A percentile compares a stretch with the other conserved stretches of the same genome.
phyloP scores from a whole-genome alignment of 1,140 invertebrate genomes.

The Micrasema minimum region DNA sequence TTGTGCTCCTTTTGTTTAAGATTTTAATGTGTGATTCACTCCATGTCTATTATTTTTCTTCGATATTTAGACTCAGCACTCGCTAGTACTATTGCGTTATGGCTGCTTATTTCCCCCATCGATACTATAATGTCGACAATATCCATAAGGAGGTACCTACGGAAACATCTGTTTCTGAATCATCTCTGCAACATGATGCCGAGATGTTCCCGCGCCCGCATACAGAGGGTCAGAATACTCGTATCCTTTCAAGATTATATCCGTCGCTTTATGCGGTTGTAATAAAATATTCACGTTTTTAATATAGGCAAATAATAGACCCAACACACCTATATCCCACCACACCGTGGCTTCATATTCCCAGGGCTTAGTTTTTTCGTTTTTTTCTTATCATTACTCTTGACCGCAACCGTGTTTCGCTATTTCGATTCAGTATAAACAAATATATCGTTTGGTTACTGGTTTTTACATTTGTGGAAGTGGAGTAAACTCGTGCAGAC shows the following conservation, averaged over 20 bases:
- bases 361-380: neutral
- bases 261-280: no score
- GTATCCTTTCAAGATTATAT: neutral
- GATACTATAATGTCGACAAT: no score
- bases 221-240: neutral
- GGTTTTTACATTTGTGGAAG: neutral
- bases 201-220: neutral
- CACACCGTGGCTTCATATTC: neutral
- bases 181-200: neutral
- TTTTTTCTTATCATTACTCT: neutral
- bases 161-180: conserved; percentile 19
- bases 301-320: neutral
- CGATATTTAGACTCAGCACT: conserved; percentile 1
- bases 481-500: conserved; percentile 22
- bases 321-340: neutral
- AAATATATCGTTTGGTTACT: neutral
- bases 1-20: neutral
- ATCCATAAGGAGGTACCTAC: conserved; percentile 21
- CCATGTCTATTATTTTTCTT: neutral
- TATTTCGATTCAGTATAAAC: neutral
- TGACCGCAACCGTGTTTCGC: neutral
- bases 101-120: neutral
- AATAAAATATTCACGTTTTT: neutral
- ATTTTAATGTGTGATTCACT: neutral
- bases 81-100: neutral